Base-by-base conservation (phyloP, 2,797 vertebrate species). In the Gadopsis bispinosus region DNA sequence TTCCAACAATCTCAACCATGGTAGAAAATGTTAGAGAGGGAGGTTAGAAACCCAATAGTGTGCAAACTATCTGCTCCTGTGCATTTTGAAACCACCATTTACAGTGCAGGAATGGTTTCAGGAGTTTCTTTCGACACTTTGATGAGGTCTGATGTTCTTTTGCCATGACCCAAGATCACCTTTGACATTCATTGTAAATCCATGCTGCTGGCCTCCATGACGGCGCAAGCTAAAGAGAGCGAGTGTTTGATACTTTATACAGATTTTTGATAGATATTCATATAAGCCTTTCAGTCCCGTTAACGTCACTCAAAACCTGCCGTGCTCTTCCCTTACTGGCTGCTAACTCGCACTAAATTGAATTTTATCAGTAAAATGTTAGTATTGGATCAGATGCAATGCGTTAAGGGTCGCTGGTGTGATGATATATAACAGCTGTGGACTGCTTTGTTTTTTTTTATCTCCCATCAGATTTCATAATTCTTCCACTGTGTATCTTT, bases 371-470 rank as follows among this genome's bases (percentile, higher is more conserved):
- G 29, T 53, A 39, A 58, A 76, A 73, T 65, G 71, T 69, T 69
- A 56, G 33, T 5, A 8, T 20, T 12, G 29, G 31, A 71, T 73
- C 50, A 78, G 67, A 67, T 62, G 33, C 77, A 82, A 79, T 62
- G 56, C 37, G 65, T 71, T 60, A 26, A 59, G 14, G 54, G 17
- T 20, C 29, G 20, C 53, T 35, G 69, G 48, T 76, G 54, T 68
- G 29, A 63, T 75, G 76, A 70, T 59, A 65, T 60, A 65, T 60
- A 87, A 59, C 61, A 81, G 47, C 51, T 66, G 26, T 33, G 7
- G n/a, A 71, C 50, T 26, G 39, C 61, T 81, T 71, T 20, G 69
- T 55, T 59, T 37, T 26, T 26, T 26, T 26, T 26, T 26, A 26
- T 26, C 11, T 4, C 39, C 16, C 11, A 43, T 56, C 60, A 58